These are phyloP conservation scores for Paragorgia papillata DNA, from an alignment of 92 coral and sea anemone species.

Conservation along the genomic window DNA sequence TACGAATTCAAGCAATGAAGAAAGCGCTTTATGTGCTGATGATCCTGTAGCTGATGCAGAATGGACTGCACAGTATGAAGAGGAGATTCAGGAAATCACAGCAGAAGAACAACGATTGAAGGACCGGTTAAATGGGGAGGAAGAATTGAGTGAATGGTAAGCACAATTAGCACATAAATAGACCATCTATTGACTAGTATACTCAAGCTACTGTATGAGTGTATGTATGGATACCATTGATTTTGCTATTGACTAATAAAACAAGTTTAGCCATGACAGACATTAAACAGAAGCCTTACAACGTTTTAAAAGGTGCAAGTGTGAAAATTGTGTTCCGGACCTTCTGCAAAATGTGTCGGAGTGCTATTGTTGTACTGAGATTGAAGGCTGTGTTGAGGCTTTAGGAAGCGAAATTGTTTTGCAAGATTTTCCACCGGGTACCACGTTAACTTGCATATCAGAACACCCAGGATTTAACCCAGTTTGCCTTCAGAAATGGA, in stretches of 20 bases:
- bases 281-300: too few species aligned
- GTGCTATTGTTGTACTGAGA: conserved; percentile 60
- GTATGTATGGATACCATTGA: not conserved
- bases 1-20: conserved; percentile 33
- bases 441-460: conserved; percentile 31
- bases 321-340: conserved; percentile 51
- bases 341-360: conserved; percentile 64
- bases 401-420: conserved; percentile 48
- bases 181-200: too few species aligned
- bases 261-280: too few species aligned
- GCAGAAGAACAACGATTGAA: conserved; percentile 26
- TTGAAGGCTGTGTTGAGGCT: conserved; percentile 56
- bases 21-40: conserved; percentile 48
- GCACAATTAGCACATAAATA: conserved; percentile 22
- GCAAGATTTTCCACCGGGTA: conserved; percentile 46
- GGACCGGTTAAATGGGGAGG: conserved; percentile 41
- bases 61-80: conserved; percentile 49
- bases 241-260: not conserved
- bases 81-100: conserved; percentile 35
- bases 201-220: too few species aligned
- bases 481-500: conserved; percentile 51
- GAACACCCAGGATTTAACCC: conserved; percentile 47
- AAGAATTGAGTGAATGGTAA: conserved; percentile 46
- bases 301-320: conserved; percentile 63
- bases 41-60: conserved; percentile 56